phyloP scores from a whole-genome alignment of 2,797 vertebrate genomes.

The Florisuga fusca region DNA sequence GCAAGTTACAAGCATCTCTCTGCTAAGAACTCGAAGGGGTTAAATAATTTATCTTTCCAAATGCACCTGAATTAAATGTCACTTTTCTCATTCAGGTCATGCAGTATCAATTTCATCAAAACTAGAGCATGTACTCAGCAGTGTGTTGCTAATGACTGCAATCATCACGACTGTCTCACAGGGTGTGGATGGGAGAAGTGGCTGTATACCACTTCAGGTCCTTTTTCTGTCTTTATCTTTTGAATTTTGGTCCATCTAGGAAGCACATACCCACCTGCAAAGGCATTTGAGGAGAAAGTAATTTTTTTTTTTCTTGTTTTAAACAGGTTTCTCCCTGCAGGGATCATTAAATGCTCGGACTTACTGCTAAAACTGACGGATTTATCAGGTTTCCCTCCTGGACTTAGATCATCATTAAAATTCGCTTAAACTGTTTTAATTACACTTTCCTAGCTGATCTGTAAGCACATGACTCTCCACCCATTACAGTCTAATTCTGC shows the following conservation, averaged over 20 bases:
- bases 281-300: not conserved
- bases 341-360: constrained; percentile 2
- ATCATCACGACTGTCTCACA: not conserved
- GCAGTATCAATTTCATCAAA: not conserved
- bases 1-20: not conserved
- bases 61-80: not conserved
- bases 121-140: not conserved
- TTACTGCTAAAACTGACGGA: not conserved
- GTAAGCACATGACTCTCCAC: not conserved
- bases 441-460: not conserved
- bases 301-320: not conserved
- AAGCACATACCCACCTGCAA: not conserved
- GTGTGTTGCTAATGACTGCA: not conserved
- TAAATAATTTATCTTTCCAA: not conserved
- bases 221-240: not conserved
- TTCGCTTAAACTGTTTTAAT: constrained; percentile 2
- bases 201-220: not conserved
- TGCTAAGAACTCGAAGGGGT: not conserved
- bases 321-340: not conserved
- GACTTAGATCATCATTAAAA: constrained; percentile 11
- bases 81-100: not conserved
- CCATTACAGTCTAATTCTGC: not conserved
- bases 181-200: not conserved
- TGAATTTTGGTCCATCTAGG: not conserved
- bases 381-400: not conserved